Evolutionary conservation across 2,888 invertebrate species (phyloP), one percentile per base, ranked within the genome.

Genomic region (Ephialtes manifestator): DNA sequence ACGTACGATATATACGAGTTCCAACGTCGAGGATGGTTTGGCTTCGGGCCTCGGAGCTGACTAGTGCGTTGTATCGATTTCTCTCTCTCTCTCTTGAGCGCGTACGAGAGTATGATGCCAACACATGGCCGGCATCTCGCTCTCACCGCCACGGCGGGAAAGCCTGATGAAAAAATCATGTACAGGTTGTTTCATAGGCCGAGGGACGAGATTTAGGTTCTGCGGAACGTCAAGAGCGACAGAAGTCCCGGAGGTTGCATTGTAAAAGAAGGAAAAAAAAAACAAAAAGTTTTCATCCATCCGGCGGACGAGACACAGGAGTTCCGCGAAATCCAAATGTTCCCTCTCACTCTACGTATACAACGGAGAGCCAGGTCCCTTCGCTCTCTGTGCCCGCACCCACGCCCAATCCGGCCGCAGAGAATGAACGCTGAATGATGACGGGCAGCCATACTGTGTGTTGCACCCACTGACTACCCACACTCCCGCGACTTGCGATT

Each of bases 401-500:
- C 87, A 89, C 89, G 87, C 87, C 86, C 87, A 81, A 87, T 88
- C 87, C 86, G 68, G 85, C 87, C 81, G 60, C 84, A 76, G 84
- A 86, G 90, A 84, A 86, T 89, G 87, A 89, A 90, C 89, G 85
- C 87, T 87, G 90, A 90, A 91, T 88, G 91, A 90, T 90, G 90
- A 90, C 89, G 88, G 88, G 87, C 88, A 87, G 90, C 89, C 90
- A 90, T 90, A 88, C 90, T 91, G 74, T 70, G 75, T 76, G 89
- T 90, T 89, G 89, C 90, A 91, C 89, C 90, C 90, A 91, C 91
- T 88, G 89, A 88, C 91, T 89, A 84, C 89, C 89, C 89, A 90
- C 90, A 89, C 88, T 87, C 76, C 84, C 80, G 84, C 83, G 67
- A 60, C 77, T 75, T 63, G 43, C 65, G 65, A 53, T 51, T 53